Percentiles rank a stretch among this genome's conserved stretches.
phyloP scores from a whole-genome alignment of 2,113 vertebrate species.

The Ailuropoda melanoleuca region DNA sequence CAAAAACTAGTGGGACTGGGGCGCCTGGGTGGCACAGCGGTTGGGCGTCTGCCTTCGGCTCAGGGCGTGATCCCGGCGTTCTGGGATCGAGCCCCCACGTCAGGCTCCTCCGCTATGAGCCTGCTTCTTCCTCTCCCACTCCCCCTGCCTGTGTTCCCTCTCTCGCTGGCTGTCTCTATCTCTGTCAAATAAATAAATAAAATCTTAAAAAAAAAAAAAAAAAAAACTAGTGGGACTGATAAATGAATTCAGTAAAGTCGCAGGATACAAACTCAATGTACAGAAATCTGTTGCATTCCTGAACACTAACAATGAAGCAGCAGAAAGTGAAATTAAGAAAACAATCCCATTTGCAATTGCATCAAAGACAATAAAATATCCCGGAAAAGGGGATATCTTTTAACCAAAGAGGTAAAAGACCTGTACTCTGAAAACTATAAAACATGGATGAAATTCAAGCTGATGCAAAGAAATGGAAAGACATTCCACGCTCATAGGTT shows the following conservation, averaged over 20 bases:
- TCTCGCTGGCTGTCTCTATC: too few species aligned
- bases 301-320: background rate
- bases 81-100: too few species aligned
- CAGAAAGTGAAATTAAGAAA: background rate
- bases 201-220: too few species aligned
- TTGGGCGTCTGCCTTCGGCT: too few species aligned
- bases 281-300: background rate
- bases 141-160: too few species aligned
- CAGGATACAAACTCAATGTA: background rate
- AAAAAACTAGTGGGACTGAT: background rate
- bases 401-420: background rate
- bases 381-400: too few species aligned
- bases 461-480: background rate
- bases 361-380: background rate
- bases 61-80: too few species aligned
- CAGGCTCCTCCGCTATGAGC: too few species aligned
- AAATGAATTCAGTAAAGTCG: background rate
- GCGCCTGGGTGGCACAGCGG: too few species aligned
- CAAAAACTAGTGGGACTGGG: background rate
- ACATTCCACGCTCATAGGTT: background rate
- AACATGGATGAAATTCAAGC: background rate
- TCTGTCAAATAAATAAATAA: too few species aligned
- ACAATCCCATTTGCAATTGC: background rate
- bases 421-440: background rate
- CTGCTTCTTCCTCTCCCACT: too few species aligned